Conservation (phyloP, 2,797 vertebrate species). For the Sebastes iracundus region DNA sequence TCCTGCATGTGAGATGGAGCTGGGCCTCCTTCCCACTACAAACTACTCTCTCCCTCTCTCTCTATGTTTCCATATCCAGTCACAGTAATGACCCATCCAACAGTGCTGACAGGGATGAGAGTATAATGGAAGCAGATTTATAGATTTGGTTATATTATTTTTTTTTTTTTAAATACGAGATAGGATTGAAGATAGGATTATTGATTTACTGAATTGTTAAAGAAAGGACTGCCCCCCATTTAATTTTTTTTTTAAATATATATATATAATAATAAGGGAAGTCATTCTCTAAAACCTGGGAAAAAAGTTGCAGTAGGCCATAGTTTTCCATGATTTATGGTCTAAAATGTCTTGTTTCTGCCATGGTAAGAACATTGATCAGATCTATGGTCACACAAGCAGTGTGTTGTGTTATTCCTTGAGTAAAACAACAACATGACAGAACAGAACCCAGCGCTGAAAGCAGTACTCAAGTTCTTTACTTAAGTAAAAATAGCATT, state of each 20-base stretch:
- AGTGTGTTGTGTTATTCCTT: neutral
- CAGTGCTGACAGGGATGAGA: constrained; percentile 4
- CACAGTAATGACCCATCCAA: constrained; percentile 41
- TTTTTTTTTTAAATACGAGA: neutral
- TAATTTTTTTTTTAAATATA: neutral
- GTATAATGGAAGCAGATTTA: constrained; percentile 1
- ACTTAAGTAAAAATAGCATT: neutral
- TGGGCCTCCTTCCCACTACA: constrained; percentile 43
- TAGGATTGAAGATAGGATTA: neutral
- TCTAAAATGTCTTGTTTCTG: neutral
- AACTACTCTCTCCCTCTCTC: constrained; percentile 12
- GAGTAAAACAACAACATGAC: neutral
- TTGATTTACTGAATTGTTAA: neutral
- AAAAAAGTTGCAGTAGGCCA: neutral
- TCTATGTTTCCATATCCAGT: constrained; percentile 35
- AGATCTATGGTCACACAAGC: neutral
- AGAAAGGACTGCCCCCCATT: neutral
- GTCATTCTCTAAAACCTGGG: neutral
- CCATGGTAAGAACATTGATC: neutral
- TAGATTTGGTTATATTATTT: neutral
- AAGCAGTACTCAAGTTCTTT: neutral
- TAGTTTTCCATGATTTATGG: constrained; percentile 8
- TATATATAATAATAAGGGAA: neutral
- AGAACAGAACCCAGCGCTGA: neutral
- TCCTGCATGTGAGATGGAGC: constrained; percentile 47